phyloP scores from a whole-genome alignment of 2,888 invertebrate genomes.

The Tachystola acroxantha region DNA sequence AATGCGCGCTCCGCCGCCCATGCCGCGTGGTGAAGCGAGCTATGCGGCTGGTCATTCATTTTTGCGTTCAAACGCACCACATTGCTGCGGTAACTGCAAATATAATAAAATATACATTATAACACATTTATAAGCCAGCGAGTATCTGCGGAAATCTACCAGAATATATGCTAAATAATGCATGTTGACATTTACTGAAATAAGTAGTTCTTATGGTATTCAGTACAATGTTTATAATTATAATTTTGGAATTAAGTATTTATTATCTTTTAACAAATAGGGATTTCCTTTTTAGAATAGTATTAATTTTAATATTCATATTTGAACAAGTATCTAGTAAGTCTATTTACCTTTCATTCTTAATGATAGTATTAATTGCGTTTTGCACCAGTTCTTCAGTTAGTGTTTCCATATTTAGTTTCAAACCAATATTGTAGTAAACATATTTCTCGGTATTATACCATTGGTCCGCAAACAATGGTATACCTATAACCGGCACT shows the following conservation, averaged over 20 bases:
- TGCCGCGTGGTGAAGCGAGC: conserved; percentile 28
- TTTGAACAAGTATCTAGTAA: not conserved
- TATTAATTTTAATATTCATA: too few species aligned
- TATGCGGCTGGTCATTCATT: conserved; percentile 25
- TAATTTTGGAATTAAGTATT: too few species aligned
- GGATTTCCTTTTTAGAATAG: too few species aligned
- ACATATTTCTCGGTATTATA: conserved; percentile 38
- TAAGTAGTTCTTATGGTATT: too few species aligned
- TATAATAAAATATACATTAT: too few species aligned
- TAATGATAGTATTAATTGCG: conserved; percentile 25
- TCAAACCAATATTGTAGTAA: conserved; percentile 32
- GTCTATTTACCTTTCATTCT: conserved; percentile 18
- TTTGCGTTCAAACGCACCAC: conserved; percentile 17
- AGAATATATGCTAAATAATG: too few species aligned
- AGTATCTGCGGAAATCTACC: too few species aligned
- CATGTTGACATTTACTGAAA: too few species aligned
- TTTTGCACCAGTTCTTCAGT: conserved; percentile 21
- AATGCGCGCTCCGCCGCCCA: conserved; percentile 41
- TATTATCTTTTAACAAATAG: too few species aligned
- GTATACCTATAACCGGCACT: conserved; percentile 50
- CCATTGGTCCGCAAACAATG: conserved; percentile 55
- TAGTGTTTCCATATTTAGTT: conserved; percentile 24
- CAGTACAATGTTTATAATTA: too few species aligned
- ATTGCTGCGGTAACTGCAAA: conserved; percentile 23
- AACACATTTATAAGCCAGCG: too few species aligned